phyloP scores from a whole-genome alignment of 2,797 vertebrate species.

The Lepidocolaptes lacrymiger region DNA sequence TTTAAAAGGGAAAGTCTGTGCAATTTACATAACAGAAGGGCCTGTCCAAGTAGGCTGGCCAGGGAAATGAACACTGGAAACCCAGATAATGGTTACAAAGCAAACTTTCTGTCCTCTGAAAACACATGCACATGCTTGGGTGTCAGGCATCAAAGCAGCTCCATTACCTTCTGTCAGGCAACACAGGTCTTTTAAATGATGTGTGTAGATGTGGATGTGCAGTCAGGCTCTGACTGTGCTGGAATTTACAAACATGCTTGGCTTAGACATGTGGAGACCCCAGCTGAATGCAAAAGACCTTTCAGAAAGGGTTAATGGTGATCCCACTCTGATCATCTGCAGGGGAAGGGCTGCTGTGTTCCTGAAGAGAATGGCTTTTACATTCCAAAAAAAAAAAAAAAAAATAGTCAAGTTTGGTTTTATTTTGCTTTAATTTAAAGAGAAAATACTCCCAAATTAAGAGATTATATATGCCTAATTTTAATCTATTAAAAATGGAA shows the following conservation, averaged over 20 bases:
- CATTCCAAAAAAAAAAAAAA: background rate
- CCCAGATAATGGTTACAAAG: background rate
- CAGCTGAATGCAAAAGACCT: background rate
- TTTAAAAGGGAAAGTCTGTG: constrained; percentile 51
- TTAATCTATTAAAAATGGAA: background rate
- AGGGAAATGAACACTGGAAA: background rate
- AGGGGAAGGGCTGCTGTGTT: background rate
- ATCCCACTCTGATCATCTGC: background rate
- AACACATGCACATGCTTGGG: background rate
- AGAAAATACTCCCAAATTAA: background rate
- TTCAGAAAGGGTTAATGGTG: background rate
- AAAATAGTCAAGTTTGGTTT: background rate
- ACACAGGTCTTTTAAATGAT: background rate
- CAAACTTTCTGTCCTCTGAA: background rate
- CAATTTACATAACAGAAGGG: constrained; percentile 8
- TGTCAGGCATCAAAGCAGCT: background rate
- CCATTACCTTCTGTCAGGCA: background rate
- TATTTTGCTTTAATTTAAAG: background rate
- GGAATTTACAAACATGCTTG: background rate
- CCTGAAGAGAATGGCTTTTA: background rate
- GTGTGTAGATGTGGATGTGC: background rate
- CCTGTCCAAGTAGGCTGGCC: background rate
- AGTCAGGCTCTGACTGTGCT: background rate
- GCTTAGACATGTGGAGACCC: background rate
- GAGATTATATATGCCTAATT: background rate